A percentile compares a stretch with the other conserved stretches of the same genome.
Evolutionary conservation across 2,888 invertebrate species (phyloP).

Genomic region (Apocheima hispidaria): DNA sequence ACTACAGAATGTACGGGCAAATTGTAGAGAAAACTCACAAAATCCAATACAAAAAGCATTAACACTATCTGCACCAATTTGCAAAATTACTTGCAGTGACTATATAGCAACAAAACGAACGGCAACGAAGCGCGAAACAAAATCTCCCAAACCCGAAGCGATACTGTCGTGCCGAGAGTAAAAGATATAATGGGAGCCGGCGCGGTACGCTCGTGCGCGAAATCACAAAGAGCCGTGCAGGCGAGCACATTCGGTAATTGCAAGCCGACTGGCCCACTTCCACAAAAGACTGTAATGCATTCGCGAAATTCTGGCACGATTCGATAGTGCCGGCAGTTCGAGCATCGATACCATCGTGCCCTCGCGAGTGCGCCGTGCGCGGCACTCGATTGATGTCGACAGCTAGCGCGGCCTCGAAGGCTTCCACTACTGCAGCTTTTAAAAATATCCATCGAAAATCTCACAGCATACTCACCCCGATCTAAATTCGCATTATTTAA

Average conservation of each 20-base stretch:
- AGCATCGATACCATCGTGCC: conserved; percentile 49
- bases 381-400: conserved; percentile 49
- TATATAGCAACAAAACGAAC: conserved; percentile 45
- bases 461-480: too few species aligned
- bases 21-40: background rate
- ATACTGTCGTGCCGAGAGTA: conserved; percentile 47
- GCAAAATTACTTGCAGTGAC: conserved; percentile 40
- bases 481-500: background rate
- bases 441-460: background rate
- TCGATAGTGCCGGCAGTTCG: conserved; percentile 49
- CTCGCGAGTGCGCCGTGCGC: conserved; percentile 44
- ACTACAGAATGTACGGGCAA: background rate
- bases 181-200: conserved; percentile 49
- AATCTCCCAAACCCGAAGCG: conserved; percentile 53
- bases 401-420: conserved; percentile 29
- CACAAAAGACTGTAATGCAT: conserved; percentile 63
- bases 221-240: conserved; percentile 59
- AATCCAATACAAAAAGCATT: conserved; percentile 12
- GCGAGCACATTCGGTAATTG: conserved; percentile 62
- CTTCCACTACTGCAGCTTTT: conserved; percentile 14
- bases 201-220: conserved; percentile 50
- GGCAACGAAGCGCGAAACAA: conserved; percentile 49
- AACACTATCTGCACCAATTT: conserved; percentile 33
- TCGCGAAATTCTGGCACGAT: conserved; percentile 58
- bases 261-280: conserved; percentile 60